Evolutionary conservation across 2,113 vertebrate species (phyloP), one percentile per base, ranked within the genome.

Genomic region (Odobenus rosmarus): DNA sequence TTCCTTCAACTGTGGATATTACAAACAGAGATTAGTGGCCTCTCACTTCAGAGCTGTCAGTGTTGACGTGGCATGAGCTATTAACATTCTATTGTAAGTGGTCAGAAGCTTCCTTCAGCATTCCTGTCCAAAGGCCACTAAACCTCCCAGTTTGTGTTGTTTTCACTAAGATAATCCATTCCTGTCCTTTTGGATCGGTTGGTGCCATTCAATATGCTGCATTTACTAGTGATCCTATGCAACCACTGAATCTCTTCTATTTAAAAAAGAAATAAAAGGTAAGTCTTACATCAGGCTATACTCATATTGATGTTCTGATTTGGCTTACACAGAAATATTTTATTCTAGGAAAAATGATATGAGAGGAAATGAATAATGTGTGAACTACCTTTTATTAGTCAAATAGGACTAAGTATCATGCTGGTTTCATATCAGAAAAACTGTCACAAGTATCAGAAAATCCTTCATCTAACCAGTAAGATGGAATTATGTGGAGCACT

Each of bases 71-170:
- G 99, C 98, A 98, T 80, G 96, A 98, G 98, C 99, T 99, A 99
- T 99, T 99, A 99, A 99, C 99, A 98, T 99, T 99, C 99, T 99
- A 95, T 98, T 99, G 97, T 99, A 99, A 99, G 99, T 98, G 98
- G 98, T 81, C 98, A 98, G 98, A 98, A 98, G 90, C 98, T 98
- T 98, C 98, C 97, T 98, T 97, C 98, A 97, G 97, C 96, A 98
- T 99, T 98, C 86, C 91, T 85, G 89, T 98, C 86, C 95, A 97
- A 99, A 99, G 98, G 96, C 97, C 96, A 57, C 90, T 95, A 97
- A 98, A 98, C 4, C 91, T n/a, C 86, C 95, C 97, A 97, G 98
- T 99, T 31, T 98, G 98, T 96, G 96, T 85, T 98, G 90, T 98
- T 99, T 99, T 98, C 95, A 88, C 93, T 93, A 92, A 94, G 93